A percentile compares a stretch with the other conserved stretches of the same genome.
These are phyloP conservation scores for Myoxocephalus aenaeus DNA, from an alignment of 2,797 vertebrate species.

Conservation along the genomic window DNA sequence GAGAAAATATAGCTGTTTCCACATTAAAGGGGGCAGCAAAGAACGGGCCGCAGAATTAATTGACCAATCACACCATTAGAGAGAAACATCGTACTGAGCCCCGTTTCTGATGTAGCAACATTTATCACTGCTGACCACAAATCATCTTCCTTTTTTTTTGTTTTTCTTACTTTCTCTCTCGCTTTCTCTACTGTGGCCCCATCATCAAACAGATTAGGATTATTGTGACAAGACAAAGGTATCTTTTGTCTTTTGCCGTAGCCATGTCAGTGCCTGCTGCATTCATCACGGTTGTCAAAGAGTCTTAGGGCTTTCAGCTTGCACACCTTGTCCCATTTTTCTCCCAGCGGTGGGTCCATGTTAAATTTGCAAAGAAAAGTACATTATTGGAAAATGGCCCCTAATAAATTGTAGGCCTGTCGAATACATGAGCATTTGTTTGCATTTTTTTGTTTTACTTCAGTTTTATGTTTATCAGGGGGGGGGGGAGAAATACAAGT, in stretches of 20 bases:
- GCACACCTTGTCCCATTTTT: slow-evolving; percentile 69
- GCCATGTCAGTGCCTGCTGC: slow-evolving; percentile 73
- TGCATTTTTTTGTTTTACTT: background rate
- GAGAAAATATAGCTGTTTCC: slow-evolving; percentile 92
- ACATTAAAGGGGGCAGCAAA: slow-evolving; percentile 85
- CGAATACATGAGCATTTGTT: slow-evolving; percentile 37
- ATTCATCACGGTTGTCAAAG: slow-evolving; percentile 77
- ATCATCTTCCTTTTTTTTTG: slow-evolving; percentile 39
- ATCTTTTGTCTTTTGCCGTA: slow-evolving; percentile 76
- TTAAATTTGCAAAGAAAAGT: slow-evolving; percentile 67
- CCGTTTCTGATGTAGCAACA: slow-evolving; percentile 80
- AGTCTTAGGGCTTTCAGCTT: slow-evolving; percentile 70
- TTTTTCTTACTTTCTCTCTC: slow-evolving; percentile 18
- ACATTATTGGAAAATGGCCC: slow-evolving; percentile 56
- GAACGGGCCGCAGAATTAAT: slow-evolving; percentile 89
- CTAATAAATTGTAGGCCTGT: slow-evolving; percentile 51
- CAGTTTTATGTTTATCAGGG: slow-evolving; percentile 38
- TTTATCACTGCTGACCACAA: slow-evolving; percentile 84
- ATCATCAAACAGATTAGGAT: slow-evolving; percentile 83
- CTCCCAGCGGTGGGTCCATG: slow-evolving; percentile 62
- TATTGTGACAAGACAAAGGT: slow-evolving; percentile 84
- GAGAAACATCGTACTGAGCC: slow-evolving; percentile 84
- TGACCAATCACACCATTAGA: slow-evolving; percentile 95
- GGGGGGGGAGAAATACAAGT: background rate
- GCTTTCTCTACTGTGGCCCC: slow-evolving; percentile 60